Evolutionary conservation across 2,113 vertebrate genomes (phyloP).

Genomic region (Callipepla californica): DNA sequence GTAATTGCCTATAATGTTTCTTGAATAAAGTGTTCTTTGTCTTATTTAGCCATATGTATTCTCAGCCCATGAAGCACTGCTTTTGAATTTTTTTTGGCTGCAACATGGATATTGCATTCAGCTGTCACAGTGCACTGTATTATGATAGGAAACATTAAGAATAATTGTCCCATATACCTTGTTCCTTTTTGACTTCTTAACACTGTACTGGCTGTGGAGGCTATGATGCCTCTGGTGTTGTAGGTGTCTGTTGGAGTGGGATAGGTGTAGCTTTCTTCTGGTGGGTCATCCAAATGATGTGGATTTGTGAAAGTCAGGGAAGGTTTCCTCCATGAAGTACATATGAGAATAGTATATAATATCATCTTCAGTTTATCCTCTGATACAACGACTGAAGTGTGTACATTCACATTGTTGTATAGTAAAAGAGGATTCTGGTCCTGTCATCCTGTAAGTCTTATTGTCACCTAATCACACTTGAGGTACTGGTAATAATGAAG

Average conservation of each 20-base stretch:
- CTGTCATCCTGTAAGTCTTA: neutral
- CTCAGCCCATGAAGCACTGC: neutral
- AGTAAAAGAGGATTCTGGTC: neutral
- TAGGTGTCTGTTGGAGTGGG: slow-evolving; percentile 72
- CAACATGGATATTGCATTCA: neutral
- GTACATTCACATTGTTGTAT: neutral
- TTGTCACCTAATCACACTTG: neutral
- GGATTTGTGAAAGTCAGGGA: neutral
- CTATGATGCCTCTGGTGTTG: slow-evolving; percentile 75
- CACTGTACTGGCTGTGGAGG: slow-evolving; percentile 65
- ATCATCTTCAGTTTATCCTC: neutral
- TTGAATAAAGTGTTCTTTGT: neutral
- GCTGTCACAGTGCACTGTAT: neutral
- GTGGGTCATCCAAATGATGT: slow-evolving; percentile 59
- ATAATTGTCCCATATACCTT: neutral
- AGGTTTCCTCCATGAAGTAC: slow-evolving; percentile 31
- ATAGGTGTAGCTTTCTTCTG: slow-evolving; percentile 74
- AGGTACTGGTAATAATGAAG: neutral
- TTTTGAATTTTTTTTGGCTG: neutral
- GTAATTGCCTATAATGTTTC: neutral
- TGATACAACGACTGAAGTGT: neutral
- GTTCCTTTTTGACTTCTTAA: neutral
- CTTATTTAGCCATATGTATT: neutral
- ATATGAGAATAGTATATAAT: neutral
- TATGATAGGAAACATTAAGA: neutral